phyloP scores from a whole-genome alignment of 2,888 invertebrate genomes.

The Alentia gelatinosa region DNA sequence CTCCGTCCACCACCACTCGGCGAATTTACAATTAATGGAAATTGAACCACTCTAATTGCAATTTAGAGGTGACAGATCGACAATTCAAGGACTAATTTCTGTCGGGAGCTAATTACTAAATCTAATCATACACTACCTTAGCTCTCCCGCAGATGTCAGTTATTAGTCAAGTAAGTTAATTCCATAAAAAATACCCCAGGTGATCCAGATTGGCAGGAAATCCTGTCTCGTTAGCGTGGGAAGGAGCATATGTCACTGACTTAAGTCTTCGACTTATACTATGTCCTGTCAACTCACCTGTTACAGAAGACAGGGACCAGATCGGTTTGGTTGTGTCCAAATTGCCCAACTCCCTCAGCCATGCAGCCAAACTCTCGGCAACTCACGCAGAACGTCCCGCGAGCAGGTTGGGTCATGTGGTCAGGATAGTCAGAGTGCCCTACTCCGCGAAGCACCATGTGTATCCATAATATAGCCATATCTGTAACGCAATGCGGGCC shows the following conservation, averaged over 20 bases:
- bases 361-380: background rate
- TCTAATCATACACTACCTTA: background rate
- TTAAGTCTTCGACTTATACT: background rate
- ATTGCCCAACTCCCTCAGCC: background rate
- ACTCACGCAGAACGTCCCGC: background rate
- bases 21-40: background rate
- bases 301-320: background rate
- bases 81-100: background rate
- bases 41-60: conserved; percentile 17
- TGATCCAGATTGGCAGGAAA: background rate
- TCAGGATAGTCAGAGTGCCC: background rate
- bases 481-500: too few relatives aligned
- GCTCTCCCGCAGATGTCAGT: background rate
- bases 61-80: background rate
- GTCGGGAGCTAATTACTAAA: background rate
- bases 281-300: background rate
- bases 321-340: background rate
- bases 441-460: too few relatives aligned
- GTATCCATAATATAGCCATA: too few relatives aligned
- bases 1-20: background rate
- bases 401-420: background rate
- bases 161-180: background rate
- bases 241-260: background rate
- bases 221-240: background rate
- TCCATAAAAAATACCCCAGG: background rate